Evolutionary conservation across 2,888 invertebrate genomes (phyloP).

Genomic region (Tetrapedia diversipes): DNA sequence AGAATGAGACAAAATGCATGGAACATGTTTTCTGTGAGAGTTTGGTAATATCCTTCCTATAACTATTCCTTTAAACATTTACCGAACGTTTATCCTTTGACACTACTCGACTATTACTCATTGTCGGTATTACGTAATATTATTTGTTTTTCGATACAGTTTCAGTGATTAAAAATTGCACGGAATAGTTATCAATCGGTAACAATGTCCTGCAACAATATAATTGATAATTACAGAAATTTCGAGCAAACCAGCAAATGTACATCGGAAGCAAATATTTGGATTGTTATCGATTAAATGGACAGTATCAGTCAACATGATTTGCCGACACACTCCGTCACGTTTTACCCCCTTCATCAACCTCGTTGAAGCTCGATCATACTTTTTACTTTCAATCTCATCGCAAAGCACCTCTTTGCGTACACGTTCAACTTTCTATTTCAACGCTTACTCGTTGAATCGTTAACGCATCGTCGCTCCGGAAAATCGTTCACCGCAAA

Average conservation of each 20-base stretch:
- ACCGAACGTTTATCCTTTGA: too few species aligned
- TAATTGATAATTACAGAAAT: too few species aligned
- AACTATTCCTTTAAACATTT: too few species aligned
- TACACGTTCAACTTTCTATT: background rate
- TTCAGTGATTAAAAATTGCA: too few species aligned
- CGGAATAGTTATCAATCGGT: background rate
- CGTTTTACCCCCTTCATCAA: too few species aligned
- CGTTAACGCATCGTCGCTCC: background rate
- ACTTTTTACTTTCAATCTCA: background rate
- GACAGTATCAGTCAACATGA: background rate
- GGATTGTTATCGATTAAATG: slow-evolving; percentile 14
- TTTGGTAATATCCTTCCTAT: too few species aligned
- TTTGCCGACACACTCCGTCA: background rate
- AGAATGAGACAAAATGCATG: background rate
- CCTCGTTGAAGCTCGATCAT: background rate
- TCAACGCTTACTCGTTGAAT: background rate
- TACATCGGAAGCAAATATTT: background rate
- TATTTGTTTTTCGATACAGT: background rate
- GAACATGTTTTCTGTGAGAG: background rate
- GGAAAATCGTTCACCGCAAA: background rate
- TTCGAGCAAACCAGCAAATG: background rate
- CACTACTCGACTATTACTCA: too few species aligned
- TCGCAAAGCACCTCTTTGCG: too few species aligned
- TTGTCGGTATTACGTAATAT: too few species aligned
- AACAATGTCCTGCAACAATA: background rate